Evolutionary conservation across 2,797 vertebrate genomes (phyloP).

Genomic region (Onychomys arenicola): DNA sequence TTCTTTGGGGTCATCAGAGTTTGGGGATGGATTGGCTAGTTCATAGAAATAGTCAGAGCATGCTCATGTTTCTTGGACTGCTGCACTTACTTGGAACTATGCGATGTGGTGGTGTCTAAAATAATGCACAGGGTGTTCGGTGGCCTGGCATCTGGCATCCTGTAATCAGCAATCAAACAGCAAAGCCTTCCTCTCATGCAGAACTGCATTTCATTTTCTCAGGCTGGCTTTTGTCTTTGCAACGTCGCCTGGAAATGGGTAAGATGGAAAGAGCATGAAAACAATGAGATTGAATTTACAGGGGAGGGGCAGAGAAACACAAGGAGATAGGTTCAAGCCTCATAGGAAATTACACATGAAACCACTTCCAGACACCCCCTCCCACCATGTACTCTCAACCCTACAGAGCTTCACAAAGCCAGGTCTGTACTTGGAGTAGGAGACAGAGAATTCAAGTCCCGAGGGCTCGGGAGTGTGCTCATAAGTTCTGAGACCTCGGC

Average conservation of each 20-base stretch:
- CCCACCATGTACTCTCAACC: not conserved
- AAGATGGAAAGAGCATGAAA: not conserved
- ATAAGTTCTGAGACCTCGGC: not conserved
- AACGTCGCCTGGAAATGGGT: not conserved
- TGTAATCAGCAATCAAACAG: not conserved
- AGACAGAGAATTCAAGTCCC: not conserved
- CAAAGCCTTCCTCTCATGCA: not conserved
- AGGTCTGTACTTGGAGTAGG: not conserved
- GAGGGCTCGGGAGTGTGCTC: not conserved
- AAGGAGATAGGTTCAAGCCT: not conserved
- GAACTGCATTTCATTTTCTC: not conserved
- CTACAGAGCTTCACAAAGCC: not conserved
- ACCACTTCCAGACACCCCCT: not conserved
- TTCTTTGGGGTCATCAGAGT: not conserved
- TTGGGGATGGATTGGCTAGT: not conserved
- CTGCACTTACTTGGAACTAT: not conserved
- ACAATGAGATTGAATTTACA: not conserved
- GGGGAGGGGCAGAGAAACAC: not conserved
- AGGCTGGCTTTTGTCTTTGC: not conserved
- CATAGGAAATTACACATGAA: not conserved
- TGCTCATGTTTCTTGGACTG: conserved; percentile 10
- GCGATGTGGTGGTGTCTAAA: not conserved
- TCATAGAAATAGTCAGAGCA: conserved; percentile 33
- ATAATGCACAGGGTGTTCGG: not conserved
- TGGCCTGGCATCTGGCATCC: not conserved